Conservation (phyloP, 2,797 vertebrate species). For the Aldrovandia affinis region DNA sequence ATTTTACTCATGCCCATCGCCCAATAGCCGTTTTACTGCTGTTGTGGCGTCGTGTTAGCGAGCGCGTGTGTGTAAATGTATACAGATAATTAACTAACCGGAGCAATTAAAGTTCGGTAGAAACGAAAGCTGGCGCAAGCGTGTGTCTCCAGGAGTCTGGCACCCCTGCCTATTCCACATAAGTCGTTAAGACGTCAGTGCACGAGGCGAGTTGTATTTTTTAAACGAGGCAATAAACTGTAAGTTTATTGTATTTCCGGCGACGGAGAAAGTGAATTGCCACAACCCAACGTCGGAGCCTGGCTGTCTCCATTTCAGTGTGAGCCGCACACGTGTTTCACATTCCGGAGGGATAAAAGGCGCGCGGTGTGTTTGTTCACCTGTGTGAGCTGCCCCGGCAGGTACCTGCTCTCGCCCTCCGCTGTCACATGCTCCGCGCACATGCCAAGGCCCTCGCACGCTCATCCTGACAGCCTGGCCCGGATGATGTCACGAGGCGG, state of each 20-base stretch:
- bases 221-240: too few relatives aligned
- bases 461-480: neutral
- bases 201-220: neutral
- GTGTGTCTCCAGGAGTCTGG: too few relatives aligned
- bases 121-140: too few relatives aligned
- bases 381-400: constrained; percentile 9
- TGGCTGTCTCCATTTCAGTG: neutral
- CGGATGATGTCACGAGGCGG: neutral
- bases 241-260: neutral
- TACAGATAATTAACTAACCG: too few relatives aligned
- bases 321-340: neutral
- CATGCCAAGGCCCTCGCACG: neutral
- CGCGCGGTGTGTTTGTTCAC: neutral
- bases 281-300: neutral
- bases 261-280: neutral
- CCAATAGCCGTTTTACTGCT: neutral
- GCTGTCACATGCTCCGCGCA: neutral
- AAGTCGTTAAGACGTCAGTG: too few relatives aligned
- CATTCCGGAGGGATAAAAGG: constrained; percentile 7
- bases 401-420: neutral
- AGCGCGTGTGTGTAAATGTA: neutral
- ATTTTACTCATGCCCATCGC: neutral
- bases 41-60: neutral
- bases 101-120: too few relatives aligned
- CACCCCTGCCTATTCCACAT: too few relatives aligned